A percentile compares a stretch with the other conserved stretches of the same genome.
Conservation (phyloP, 2,888 invertebrate genomes). For the Parnassius mnemosyne region DNA sequence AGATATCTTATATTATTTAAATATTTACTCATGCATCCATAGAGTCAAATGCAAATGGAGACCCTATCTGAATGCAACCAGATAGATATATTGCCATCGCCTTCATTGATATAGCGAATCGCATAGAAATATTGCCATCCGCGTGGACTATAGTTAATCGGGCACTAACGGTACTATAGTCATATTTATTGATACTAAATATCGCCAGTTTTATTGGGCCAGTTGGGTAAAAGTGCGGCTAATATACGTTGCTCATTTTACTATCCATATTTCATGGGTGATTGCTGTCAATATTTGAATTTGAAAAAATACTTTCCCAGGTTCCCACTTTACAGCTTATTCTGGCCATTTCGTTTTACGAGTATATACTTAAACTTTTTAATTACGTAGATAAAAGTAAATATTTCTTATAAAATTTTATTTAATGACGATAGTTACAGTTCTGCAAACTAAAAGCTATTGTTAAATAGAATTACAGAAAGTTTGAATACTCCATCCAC, state of each 20-base stretch:
- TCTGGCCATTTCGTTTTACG: too few species aligned
- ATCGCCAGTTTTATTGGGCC: constrained; percentile 66
- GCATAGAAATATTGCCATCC: constrained; percentile 39
- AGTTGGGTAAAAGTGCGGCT: constrained; percentile 56
- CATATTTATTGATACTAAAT: constrained; percentile 71
- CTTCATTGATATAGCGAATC: constrained; percentile 39
- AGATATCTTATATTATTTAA: constrained; percentile 11
- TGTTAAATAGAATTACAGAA: too few species aligned
- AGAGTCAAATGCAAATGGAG: constrained; percentile 24
- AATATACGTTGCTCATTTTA: constrained; percentile 43
- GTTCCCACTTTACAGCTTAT: too few species aligned
- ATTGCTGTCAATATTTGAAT: not conserved
- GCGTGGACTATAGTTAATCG: constrained; percentile 46
- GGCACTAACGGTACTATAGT: constrained; percentile 60
- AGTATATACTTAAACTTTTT: too few species aligned
- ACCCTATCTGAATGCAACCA: constrained; percentile 39
- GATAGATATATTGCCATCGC: constrained; percentile 47
- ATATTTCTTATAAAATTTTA: too few species aligned
- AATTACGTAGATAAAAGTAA: too few species aligned
- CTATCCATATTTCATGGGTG: constrained; percentile 22
- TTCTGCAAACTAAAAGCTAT: too few species aligned
- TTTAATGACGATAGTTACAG: too few species aligned
- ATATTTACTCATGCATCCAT: constrained; percentile 6
- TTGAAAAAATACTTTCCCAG: not conserved
- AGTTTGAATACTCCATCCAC: too few species aligned